These are phyloP conservation scores for Cheilosia variabilis DNA, from an alignment of 2,888 invertebrate genomes.

Conservation along the genomic window DNA sequence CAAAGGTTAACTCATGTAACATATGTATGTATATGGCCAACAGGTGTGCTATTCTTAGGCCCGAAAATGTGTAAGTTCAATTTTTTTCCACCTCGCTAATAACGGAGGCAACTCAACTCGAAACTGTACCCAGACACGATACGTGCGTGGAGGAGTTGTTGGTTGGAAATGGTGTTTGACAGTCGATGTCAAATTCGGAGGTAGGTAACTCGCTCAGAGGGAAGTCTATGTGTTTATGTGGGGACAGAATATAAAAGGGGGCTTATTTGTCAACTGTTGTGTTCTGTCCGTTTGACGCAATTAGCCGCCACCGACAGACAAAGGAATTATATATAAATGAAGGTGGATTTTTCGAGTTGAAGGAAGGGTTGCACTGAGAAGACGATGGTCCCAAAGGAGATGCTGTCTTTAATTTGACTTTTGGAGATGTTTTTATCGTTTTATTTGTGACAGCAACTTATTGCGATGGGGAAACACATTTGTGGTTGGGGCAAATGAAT, in stretches of 20 bases:
- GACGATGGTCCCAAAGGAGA: constrained; percentile 25
- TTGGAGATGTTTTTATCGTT: constrained; percentile 8
- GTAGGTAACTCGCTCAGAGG: constrained; percentile 25
- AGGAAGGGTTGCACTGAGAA: constrained; percentile 12
- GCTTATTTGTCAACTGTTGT: constrained; percentile 69
- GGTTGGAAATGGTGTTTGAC: constrained; percentile 54
- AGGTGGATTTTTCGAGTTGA: not conserved
- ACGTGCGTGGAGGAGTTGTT: constrained; percentile 10
- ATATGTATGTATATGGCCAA: constrained; percentile 53
- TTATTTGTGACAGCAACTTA: constrained; percentile 14
- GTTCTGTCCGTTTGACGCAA: constrained; percentile 63
- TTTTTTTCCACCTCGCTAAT: constrained; percentile 41
- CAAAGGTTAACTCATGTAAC: constrained; percentile 58
- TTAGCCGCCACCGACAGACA: constrained; percentile 45
- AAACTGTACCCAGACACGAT: not conserved
- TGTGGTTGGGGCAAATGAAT: too few species aligned
- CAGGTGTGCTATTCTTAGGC: constrained; percentile 71
- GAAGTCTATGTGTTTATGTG: not conserved
- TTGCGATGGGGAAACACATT: too few species aligned
- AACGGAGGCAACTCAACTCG: too few species aligned
- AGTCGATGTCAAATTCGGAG: constrained; percentile 61
- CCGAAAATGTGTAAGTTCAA: constrained; percentile 20
- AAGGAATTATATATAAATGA: constrained; percentile 46
- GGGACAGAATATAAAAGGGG: not conserved
- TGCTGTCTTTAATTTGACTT: not conserved